Evolutionary conservation across 2,113 vertebrate species (phyloP), one percentile per base, ranked within the genome.

Genomic region (Nesospiza acunhae): DNA sequence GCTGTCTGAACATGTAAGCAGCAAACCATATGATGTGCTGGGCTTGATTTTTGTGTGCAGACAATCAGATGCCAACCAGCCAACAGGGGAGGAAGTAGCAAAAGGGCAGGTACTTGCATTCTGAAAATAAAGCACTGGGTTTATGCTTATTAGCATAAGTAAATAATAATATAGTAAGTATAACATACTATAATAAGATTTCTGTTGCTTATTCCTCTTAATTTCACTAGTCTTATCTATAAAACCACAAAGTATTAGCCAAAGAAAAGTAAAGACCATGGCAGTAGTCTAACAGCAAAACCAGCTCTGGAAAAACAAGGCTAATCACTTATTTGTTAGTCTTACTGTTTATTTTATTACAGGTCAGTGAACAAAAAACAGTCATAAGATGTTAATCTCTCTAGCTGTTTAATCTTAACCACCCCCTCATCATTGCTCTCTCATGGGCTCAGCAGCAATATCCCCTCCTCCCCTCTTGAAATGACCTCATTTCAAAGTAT

Each of bases 371-470:
- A 83, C 87, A 96, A 84, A 91, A 85, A 93, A 37, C 74, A 87
- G 75, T 96, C 91, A 96, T 75, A 62, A 93, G 94, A 93, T 73
- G 70, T 60, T 96, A 96, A 96, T 96, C 95, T 90, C 73, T 78
- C 33, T 76, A 89, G 84, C 84, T 75, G 56, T 89, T 87, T 89
- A 95, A 92, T 89, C 91, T 95, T 86, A 95, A 87, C 80, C 58
- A 64, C 74, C n/a, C 73, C 28, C 49, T 72, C 6, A 3, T 60
- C 46, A 89, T 47, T 96, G 73, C 82, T 91, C 70, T 94, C 64
- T 90, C 33, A 63, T 0, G 1, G 73, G 62, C n/a, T 84, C 62
- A 92, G 72, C 33, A 81, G 55, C 31, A 78, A 78, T 62, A 87
- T 78, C 60, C 60, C 42, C 26, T 86, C 23, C 55, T 86, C 10